Conservation (phyloP, 2,113 vertebrate genomes). For the Chloroceryle aenea region DNA sequence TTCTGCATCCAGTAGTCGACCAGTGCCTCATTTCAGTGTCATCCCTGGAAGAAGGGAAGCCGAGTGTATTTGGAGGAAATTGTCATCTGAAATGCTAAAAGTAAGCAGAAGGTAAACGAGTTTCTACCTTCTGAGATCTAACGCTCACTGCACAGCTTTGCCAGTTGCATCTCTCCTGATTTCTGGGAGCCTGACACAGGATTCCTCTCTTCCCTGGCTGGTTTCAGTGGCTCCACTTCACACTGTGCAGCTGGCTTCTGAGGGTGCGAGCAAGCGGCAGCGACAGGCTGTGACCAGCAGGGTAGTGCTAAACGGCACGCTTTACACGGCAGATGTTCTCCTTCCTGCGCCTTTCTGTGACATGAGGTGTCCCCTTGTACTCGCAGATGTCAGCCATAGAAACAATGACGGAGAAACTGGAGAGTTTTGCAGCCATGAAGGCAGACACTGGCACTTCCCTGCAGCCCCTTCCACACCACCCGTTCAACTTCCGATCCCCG, state of each 20-base stretch:
- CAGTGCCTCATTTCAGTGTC: background rate
- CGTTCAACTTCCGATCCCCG: slow-evolving; percentile 95
- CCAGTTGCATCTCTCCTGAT: background rate
- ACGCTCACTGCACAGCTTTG: background rate
- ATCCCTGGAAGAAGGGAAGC: background rate
- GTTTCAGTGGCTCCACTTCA: background rate
- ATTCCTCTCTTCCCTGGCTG: background rate
- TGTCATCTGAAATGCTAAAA: background rate
- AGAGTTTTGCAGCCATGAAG: slow-evolving; percentile 93
- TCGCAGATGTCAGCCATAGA: slow-evolving; percentile 96
- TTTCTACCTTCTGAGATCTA: background rate
- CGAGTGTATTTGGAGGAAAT: background rate
- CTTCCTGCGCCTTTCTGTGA: background rate
- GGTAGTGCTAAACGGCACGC: accelerated
- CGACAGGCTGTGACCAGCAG: background rate
- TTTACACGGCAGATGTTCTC: accelerated
- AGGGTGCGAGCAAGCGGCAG: background rate
- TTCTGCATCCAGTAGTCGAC: background rate
- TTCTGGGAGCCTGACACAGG: background rate
- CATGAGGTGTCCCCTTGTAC: background rate
- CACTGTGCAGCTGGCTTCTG: background rate
- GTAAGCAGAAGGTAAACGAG: background rate
- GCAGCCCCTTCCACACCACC: slow-evolving; percentile 93
- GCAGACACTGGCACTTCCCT: slow-evolving; percentile 86
- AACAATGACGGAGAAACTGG: slow-evolving; percentile 98